A percentile compares a stretch with the other conserved stretches of the same genome.
These are phyloP conservation scores for Plecotus auritus DNA, from an alignment of 2,113 vertebrate species.

Conservation along the genomic window DNA sequence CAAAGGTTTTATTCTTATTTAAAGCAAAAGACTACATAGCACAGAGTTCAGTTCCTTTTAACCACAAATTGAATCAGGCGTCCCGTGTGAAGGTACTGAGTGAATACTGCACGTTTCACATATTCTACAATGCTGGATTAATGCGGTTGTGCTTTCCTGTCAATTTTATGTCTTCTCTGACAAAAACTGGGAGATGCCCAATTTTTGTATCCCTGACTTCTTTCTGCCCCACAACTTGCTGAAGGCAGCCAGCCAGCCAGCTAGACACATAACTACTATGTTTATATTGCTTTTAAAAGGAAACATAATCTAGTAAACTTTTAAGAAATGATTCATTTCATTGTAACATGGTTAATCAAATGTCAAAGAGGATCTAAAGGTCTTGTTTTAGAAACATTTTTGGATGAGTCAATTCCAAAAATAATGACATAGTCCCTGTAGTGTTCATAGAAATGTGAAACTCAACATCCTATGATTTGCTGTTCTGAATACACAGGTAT, in stretches of 20 bases:
- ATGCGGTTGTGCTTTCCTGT: not conserved
- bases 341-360: not conserved
- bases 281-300: not conserved
- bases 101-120: fast-evolving
- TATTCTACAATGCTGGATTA: not conserved
- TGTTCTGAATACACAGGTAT: not conserved
- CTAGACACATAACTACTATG: not conserved
- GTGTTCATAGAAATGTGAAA: not conserved
- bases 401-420: not conserved
- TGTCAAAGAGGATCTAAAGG: conserved; percentile 1
- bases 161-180: not conserved
- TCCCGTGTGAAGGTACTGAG: not conserved
- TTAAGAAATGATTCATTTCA: not conserved
- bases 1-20: not conserved
- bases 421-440: not conserved
- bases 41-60: not conserved
- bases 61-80: fast-evolving
- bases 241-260: not conserved
- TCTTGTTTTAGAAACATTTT: not conserved
- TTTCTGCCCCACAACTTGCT: not conserved
- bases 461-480: not conserved
- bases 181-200: not conserved
- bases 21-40: not conserved
- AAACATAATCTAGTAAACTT: not conserved
- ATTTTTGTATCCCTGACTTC: not conserved